phyloP scores from a whole-genome alignment of 37 sponge, comb jelly and placozoan genomes.

The Ianthella basta region DNA sequence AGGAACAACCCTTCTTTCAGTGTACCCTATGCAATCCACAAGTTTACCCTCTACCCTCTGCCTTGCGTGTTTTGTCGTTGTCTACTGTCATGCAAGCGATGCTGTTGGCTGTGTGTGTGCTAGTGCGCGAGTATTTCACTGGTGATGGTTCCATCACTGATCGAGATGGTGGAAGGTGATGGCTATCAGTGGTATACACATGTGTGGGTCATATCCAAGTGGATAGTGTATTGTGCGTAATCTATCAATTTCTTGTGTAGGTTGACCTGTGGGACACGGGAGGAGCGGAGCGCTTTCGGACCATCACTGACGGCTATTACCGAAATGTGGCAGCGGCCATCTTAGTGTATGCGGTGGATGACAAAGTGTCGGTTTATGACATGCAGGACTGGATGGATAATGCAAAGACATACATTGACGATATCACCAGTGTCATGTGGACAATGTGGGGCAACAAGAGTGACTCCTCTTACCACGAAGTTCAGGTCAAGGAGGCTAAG shows the following conservation, averaged over 20 bases:
- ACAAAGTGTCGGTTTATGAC: conserved; percentile 50
- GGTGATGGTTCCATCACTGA: background rate
- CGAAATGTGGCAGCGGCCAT: conserved; percentile 70
- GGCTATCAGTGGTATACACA: too few species aligned
- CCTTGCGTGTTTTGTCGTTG: too few species aligned
- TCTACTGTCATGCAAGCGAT: too few species aligned
- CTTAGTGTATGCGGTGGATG: conserved; percentile 75
- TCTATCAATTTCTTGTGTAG: conserved; percentile 14
- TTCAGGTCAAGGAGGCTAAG: conserved; percentile 22
- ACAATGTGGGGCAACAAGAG: conserved; percentile 64
- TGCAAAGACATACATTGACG: conserved; percentile 34
- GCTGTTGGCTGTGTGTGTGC: too few species aligned
- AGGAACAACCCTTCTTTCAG: too few species aligned
- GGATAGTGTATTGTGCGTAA: too few species aligned
- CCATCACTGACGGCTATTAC: conserved; percentile 72
- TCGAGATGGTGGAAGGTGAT: too few species aligned
- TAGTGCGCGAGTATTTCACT: too few species aligned
- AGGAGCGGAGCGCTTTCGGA: conserved; percentile 75
- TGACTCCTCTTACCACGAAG: conserved; percentile 50
- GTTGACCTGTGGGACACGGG: conserved; percentile 74
- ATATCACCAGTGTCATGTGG: conserved; percentile 46
- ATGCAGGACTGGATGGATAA: conserved; percentile 69
- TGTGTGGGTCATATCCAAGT: too few species aligned
- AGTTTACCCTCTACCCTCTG: too few species aligned
- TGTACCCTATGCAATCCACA: too few species aligned